Conservation (phyloP, 2,888 invertebrate genomes). For the Ophion slaviceki region DNA sequence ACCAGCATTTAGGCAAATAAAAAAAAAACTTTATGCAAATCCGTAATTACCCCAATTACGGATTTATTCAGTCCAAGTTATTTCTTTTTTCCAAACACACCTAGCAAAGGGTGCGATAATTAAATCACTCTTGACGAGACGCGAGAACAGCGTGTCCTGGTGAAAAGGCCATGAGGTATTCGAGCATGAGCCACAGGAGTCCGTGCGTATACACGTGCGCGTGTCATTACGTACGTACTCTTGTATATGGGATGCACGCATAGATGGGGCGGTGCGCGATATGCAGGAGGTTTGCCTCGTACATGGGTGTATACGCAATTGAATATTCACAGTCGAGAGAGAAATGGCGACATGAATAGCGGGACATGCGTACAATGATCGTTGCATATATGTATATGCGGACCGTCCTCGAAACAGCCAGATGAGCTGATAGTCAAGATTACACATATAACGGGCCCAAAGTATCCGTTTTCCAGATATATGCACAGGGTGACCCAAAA, state of each 20-base stretch:
- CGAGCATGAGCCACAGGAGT: conserved; percentile 41
- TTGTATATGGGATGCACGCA: conserved; percentile 14
- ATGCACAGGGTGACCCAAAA: neutral
- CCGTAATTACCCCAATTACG: neutral
- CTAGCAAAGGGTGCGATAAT: conserved; percentile 48
- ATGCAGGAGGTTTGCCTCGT: conserved; percentile 33
- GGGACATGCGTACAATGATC: conserved; percentile 54
- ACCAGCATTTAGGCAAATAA: neutral
- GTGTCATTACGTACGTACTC: neutral
- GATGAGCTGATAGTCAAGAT: neutral
- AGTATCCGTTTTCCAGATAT: neutral
- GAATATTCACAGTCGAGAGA: conserved; percentile 74
- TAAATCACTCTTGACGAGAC: conserved; percentile 76
- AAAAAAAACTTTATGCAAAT: neutral
- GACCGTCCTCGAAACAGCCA: neutral
- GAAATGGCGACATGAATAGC: conserved; percentile 56
- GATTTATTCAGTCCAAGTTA: neutral
- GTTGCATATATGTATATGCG: conserved; percentile 16
- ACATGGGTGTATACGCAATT: conserved; percentile 68
- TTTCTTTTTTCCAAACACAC: neutral
- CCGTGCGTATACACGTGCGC: neutral
- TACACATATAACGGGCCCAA: neutral
- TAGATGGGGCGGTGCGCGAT: conserved; percentile 50
- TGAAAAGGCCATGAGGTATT: conserved; percentile 48
- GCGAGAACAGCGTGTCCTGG: conserved; percentile 34